Conservation (phyloP, 2,797 vertebrate genomes). For the Poeciliopsis presidionis region DNA sequence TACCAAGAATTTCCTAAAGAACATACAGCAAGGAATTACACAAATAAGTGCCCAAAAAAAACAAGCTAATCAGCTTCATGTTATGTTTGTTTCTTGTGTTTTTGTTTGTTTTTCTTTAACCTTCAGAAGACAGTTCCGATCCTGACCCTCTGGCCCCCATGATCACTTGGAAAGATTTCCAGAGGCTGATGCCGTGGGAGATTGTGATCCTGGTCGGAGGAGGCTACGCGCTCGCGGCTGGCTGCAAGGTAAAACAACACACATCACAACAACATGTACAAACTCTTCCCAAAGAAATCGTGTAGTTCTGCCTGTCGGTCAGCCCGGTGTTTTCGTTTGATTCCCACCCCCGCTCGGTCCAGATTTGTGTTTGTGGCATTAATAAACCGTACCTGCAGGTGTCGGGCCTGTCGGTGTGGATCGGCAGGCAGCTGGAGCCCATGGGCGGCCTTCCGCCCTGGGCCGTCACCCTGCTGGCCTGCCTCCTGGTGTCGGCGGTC, state of each 20-base stretch:
- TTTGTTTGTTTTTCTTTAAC: conserved; percentile 7
- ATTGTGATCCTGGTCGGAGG: conserved; percentile 97
- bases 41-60: not conserved
- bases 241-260: conserved; percentile 88
- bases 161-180: conserved; percentile 98
- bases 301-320: not conserved
- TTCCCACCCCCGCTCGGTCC: too few species aligned
- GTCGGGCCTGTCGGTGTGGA: conserved; percentile 95
- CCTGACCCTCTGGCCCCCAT: conserved; percentile 84
- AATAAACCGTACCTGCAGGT: conserved; percentile 77
- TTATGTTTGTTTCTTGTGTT: conserved; percentile 6
- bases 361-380: not conserved
- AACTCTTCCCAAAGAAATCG: not conserved
- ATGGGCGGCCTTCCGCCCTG: conserved; percentile 94
- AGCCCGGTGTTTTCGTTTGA: not conserved
- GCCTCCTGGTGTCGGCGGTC: conserved; percentile 92
- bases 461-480: conserved; percentile 93
- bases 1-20: not conserved
- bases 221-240: conserved; percentile 95
- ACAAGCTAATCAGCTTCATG: not conserved
- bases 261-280: not conserved
- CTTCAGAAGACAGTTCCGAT: conserved; percentile 66
- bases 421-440: conserved; percentile 93
- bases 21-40: not conserved
- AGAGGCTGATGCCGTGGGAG: conserved; percentile 99